Evolutionary conservation across 2,113 vertebrate genomes (phyloP), one percentile per base, ranked within the genome.

Genomic region (Nothocercus julius): DNA sequence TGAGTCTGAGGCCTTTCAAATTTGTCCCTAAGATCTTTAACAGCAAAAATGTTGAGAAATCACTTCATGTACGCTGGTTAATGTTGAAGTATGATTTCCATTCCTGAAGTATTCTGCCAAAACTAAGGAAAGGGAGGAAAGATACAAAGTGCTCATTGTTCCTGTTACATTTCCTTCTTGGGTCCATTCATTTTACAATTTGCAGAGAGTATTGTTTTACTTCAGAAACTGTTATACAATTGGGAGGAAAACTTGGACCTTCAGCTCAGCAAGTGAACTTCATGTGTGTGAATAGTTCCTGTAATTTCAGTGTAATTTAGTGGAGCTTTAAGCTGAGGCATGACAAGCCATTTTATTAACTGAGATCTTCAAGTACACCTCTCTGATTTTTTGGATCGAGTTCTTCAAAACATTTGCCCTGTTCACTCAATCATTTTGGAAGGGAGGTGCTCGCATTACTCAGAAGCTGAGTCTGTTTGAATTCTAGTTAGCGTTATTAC

Each of bases 91-190:
- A 92, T 79, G 62, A 85, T 96, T 95, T 84, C 62, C 94, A 93
- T 92, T 96, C 85, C 73, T 87, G 82, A 63, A 88, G 13, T 17
- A 88, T 81, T 73, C 68, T 96, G 90, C 74, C 90, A 97, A 96
- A 86, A 86, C 58, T 56, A 56, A 76, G 36, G 20, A 51, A 66
- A 93, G 13, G 22, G 53, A 90, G 28, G 40, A 5, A 54, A 72
- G 61, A 75, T 79, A 96, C 30, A 94, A 96, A 96, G 73, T 78
- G 38, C 45, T 89, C 76, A 94, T 96, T 94, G 92, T 90, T 95
- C 64, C 80, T 94, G 56, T 47, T 90, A 44, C 78, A 53, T 86
- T 90, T 95, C 66, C 44, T 88, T 75, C 42, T 74, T 54, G 3
- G 1, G 0, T 64, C 93, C 74, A 82, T 95, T 87, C 38, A 77